Conservation (phyloP, 2,888 invertebrate genomes). For the Patella ulyssiponensis region DNA sequence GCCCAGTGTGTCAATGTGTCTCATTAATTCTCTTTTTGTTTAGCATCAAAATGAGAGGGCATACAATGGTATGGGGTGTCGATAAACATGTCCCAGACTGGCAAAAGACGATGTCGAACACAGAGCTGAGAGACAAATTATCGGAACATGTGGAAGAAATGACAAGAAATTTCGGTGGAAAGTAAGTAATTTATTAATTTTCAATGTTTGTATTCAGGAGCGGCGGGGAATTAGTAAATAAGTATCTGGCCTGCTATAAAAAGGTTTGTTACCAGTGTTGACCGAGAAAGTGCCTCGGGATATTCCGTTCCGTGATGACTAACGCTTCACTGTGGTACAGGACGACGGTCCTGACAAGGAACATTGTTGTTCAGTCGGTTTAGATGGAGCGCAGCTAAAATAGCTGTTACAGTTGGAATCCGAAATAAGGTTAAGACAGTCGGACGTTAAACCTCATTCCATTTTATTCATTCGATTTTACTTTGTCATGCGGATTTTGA, state of each 20-base stretch:
- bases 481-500: too few species aligned
- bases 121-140: not conserved
- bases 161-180: not conserved
- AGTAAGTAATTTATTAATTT: not conserved
- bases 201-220: too few species aligned
- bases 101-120: conserved; percentile 4
- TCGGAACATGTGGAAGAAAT: not conserved
- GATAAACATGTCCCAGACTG: not conserved
- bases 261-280: too few species aligned
- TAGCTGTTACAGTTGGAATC: too few species aligned
- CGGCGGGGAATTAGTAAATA: too few species aligned
- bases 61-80: conserved; percentile 16
- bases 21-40: not conserved
- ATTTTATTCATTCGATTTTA: too few species aligned
- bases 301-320: too few species aligned
- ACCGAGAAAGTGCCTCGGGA: too few species aligned
- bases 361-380: not conserved
- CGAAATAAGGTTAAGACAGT: too few species aligned
- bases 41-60: conserved; percentile 18
- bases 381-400: not conserved
- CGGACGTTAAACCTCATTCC: too few species aligned
- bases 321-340: not conserved
- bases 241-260: too few species aligned
- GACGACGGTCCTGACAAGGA: conserved; percentile 2
- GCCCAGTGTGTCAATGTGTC: too few species aligned